These are phyloP conservation scores for Irena cyanogastra DNA, from an alignment of 2,113 vertebrate species.

Conservation along the genomic window DNA sequence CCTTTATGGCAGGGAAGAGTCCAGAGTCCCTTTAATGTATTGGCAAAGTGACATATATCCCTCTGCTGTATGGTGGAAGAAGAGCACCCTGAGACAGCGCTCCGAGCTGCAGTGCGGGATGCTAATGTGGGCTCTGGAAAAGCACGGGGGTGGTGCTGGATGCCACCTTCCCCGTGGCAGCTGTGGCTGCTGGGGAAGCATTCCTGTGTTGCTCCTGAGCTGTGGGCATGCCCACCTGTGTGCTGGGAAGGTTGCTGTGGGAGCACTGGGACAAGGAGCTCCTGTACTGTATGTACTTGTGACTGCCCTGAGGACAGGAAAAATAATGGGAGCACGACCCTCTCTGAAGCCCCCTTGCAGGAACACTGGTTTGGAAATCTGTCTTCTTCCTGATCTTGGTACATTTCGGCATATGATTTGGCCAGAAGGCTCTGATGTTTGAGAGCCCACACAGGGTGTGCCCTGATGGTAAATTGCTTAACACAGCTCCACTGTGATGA, in stretches of 20 bases:
- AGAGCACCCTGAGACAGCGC: background rate
- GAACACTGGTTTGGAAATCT: background rate
- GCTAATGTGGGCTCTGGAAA: background rate
- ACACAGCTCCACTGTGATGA: background rate
- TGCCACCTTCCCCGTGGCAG: background rate
- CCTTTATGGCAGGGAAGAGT: background rate
- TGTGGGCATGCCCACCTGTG: fast-evolving
- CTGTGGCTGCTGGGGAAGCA: background rate
- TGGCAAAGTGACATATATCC: background rate
- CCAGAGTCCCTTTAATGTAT: background rate
- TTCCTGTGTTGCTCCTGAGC: background rate
- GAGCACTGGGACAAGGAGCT: background rate
- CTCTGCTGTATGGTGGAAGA: background rate
- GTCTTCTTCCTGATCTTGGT: background rate
- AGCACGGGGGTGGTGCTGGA: fast-evolving
- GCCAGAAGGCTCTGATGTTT: background rate
- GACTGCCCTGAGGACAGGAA: background rate
- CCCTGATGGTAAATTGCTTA: background rate
- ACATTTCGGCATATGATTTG: background rate
- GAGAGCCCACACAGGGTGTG: background rate
- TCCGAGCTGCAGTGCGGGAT: background rate
- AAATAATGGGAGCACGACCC: background rate
- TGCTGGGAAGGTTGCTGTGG: background rate
- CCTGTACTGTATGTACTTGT: background rate
- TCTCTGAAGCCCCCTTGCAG: background rate